Evolutionary conservation across 2,888 invertebrate genomes (phyloP), one percentile per base, ranked within the genome.

Genomic region (Xestia c-nigrum): DNA sequence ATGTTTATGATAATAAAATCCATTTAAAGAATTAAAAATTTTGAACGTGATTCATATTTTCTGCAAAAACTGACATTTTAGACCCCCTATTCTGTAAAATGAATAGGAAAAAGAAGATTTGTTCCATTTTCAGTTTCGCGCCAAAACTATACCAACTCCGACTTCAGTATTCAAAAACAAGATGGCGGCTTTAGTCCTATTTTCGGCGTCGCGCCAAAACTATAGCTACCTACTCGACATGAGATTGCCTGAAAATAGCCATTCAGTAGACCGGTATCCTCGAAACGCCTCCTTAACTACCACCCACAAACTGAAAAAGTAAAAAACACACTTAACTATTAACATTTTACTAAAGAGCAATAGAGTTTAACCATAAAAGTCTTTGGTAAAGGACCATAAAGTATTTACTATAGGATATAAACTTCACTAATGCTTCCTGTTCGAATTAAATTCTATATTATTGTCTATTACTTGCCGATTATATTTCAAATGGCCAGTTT

Each of bases 361-460:
- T 84, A 63, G 47, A 31, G 43, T 46, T 47, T 68, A 43, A 31
- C 80, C 57, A 85, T 73, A 50, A 65, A 84, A 69, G 59, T 66
- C 79, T 70, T 70, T 66, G 52, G 21, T 16, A 40, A 65, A 61
- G 21, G 21, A 67, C 14, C 85, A 84, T 84, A 74, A 85, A 81
- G 52, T 66, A 67, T 66, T 70, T 66, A 63, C 24, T 52, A 43
- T 46, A 59, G 67, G 70, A 65, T 57, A 84, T 75, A 84, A 86
- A 86, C 66, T 38, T 66, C 71, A 38, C n/a, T 72, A 86, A 78
- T 74, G 70, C 67, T 66, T 84, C 86, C 86, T 74, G 9, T 78
- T 72, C 40, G 73, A 74, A 86, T 86, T 69, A 83, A 72, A 74
- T 40, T 67, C 72, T 82, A 67, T 81, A 63, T 61, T 71, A 85